Evolutionary conservation across 2,113 vertebrate genomes (phyloP), one percentile per base, ranked within the genome.

Genomic region (Brachyistius frenatus): DNA sequence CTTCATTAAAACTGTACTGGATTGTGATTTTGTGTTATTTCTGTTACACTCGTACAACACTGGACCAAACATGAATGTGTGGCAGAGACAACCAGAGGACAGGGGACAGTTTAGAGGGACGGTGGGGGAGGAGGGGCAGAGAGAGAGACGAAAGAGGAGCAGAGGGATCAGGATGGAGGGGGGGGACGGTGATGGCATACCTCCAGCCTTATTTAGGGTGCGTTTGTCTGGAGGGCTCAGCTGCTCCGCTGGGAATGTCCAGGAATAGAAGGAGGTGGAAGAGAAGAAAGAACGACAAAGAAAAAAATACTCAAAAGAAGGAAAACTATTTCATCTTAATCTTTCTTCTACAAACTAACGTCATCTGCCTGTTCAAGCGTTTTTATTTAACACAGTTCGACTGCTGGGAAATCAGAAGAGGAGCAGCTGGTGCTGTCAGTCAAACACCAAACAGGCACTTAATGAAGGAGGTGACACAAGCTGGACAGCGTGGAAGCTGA

Each of bases 231-330:
- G 50, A 53, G 33, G 50, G 49, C 71, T 88, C 92, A 64, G 76
- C 87, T 91, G 67, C 67, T 92, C 86, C 89, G 91, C 92, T 85
- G 85, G 92, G 94, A 94, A 94, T 94, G 93, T 95, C 95, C 96
- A 96, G 94, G 93, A 96, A 96, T 96, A 97, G 86, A 83, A 68
- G 32, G 78, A 74, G 71, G 49, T 9, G 15, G 7, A 57, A 54
- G 9, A 61, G 35, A 54, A 37, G 30, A 39, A 39, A 66, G 30
- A 69, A 54, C 53, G 58, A 2, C 10, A 49, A 5, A 66, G 10
- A 55, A 62, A 37, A 23, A 10, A 23, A 15, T 23, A 32, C 39
- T 23, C 2, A 47, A 14, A 56, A 41, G 2, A 56, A 1, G 4
- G 35, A 7, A 46, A 63, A 0, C 1, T 0, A 30, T 62, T 63